Base-by-base conservation (phyloP, 2,797 vertebrate species). In the Lagorchestes hirsutus region DNA sequence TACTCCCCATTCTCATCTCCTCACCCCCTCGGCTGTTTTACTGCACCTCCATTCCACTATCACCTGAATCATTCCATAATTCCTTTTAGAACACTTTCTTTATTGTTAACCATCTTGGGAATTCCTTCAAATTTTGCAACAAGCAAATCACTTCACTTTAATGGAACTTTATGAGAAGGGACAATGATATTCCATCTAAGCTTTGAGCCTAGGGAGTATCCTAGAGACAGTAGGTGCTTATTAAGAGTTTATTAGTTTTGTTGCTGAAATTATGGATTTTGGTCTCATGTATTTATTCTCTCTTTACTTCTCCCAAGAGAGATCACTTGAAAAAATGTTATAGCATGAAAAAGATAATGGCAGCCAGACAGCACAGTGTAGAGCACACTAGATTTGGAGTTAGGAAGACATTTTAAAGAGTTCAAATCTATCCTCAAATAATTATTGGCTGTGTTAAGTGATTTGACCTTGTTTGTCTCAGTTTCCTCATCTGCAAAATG, bases 1-100 rank as follows among this genome's bases (percentile, higher is more conserved):
- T 67, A 67, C 34, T 16, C 13, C 29, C 31, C n/a, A 14, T 67
- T 67, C 13, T 67, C 29, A 67, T 67, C 59, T 67, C 3, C 11
- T 4, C 31, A 16, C 14, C 34, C 4, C 13, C 58, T 34, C 0
- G 31, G 0, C 13, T 0, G 3, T 34, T 0, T 67, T 34, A n/a
- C 59, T 34, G 11, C 3, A 34, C 16, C 59, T 14, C 31, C 34
- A 67, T 67, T n/a, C 59, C 28, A 16, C 29, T 16, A 5, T 67
- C 13, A 67, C 13, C 59, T 62, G 14, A 31, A 14, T 16, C 28
- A 8, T 18, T 74, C 14, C 14, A 22, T 4, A n/a, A 18, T n/a
- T 1, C 34, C 31, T 62, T 34, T n/a, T 62, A 16, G 31, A 62
- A 62, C 31, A 1, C 4, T 74, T 74, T 74, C 34, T 74, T 5